Evolutionary conservation across 2,113 vertebrate species (phyloP), one percentile per base, ranked within the genome.

Genomic region (Leptocoma aspasia): DNA sequence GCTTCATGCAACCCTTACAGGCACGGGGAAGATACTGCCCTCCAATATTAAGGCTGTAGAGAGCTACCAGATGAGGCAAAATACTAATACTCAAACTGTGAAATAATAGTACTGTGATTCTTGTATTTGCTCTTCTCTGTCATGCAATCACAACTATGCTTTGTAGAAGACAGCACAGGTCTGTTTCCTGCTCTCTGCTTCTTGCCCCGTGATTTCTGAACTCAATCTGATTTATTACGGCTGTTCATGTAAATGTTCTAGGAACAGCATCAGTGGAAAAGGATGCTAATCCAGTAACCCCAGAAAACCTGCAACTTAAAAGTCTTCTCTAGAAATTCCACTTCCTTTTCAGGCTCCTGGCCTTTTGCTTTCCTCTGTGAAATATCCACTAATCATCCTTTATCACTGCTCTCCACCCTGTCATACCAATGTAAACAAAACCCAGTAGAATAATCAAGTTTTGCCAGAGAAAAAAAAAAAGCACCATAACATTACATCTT

Each of bases 361-460:
- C 9, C 21, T 71, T 80, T 61, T 72, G 27, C 33, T 91, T 86
- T 86, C 37, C 50, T 31, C 45, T 77, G 49, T 35, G 35, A 86
- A 90, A 69, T 23, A 80, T 7, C 21, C 9, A 42, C 8, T 19
- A 45, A 49, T 23, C 37, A 33, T 39, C 45, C 26, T 47, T 49
- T 54, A 92, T 18, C 1, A 3, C 17, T 5, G 0, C 53, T 78
- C 64, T 63, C 27, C 22, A 89, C 70, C 35, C 71, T 90, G 78
- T 42, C 39, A 87, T 30, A 73, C 70, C 65, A 86, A 39, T 59
- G 87, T 94, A 95, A 95, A 97, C 82, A 88, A 90, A 92, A 77
- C 8, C 16, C 76, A 64, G 68, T 0, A 61, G 6, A 61, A 79
- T n/a, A 82, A 94, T 94, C 91, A 97, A 94, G 90, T 94, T 95